Evolutionary conservation across 2,113 vertebrate species (phyloP).

Genomic region (Stomatorhinus ivindoensis): DNA sequence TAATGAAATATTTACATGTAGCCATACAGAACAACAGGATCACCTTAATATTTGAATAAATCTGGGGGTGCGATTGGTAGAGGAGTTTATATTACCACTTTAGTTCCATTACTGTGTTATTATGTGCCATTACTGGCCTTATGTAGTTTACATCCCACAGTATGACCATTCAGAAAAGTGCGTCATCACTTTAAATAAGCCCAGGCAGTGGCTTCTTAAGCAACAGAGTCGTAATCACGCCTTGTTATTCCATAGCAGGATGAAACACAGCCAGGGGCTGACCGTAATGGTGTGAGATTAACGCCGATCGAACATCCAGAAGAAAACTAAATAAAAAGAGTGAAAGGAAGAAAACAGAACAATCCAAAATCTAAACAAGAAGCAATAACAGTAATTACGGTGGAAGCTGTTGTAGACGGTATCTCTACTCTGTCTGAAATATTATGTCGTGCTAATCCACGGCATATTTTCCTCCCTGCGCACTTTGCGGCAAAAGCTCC

Average conservation of each 20-base stretch:
- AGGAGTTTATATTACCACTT: neutral
- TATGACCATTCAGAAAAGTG: neutral
- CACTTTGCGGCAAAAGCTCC: neutral
- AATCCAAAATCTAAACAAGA: neutral
- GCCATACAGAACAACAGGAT: neutral
- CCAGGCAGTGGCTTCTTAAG: neutral
- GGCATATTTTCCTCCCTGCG: neutral
- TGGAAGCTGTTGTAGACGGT: neutral
- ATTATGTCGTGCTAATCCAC: neutral
- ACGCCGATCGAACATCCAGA: neutral
- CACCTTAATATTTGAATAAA: neutral
- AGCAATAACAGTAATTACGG: neutral
- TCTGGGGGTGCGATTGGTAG: neutral
- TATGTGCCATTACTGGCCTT: neutral
- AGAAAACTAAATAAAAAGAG: neutral
- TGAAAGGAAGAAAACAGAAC: neutral
- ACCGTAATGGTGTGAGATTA: neutral
- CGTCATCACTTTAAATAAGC: neutral
- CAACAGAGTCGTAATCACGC: neutral
- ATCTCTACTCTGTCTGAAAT: neutral
- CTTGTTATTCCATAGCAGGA: neutral
- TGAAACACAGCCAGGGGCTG: neutral
- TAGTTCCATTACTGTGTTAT: neutral
- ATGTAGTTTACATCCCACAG: neutral
- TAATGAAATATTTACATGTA: neutral